Conservation (phyloP, 2,888 invertebrate genomes). For the Cybosia mesomella region DNA sequence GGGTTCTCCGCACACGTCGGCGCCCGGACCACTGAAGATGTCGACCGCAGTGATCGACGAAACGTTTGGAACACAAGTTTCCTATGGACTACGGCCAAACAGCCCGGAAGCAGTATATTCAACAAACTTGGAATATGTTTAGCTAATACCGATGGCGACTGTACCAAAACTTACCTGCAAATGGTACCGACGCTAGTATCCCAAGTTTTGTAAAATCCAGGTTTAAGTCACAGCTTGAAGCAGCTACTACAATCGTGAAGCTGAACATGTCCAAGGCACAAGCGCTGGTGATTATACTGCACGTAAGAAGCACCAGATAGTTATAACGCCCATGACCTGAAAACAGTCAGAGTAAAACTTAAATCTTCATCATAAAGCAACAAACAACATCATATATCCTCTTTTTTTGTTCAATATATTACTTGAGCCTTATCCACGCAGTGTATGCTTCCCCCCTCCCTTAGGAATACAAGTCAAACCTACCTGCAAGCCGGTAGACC, state of each 20-base stretch:
- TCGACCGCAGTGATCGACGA: no score
- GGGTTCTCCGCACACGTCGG: no score
- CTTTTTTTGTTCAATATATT: background rate
- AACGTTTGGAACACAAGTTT: no score
- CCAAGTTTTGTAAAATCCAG: slow-evolving; percentile 64
- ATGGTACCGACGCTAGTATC: slow-evolving; percentile 66
- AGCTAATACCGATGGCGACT: no score
- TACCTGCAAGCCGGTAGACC: no score
- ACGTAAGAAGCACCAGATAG: slow-evolving; percentile 60
- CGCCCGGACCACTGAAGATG: no score
- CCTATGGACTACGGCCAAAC: no score
- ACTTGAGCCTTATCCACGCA: no score
- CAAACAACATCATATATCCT: background rate
- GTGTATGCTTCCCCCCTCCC: no score
- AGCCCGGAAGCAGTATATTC: no score
- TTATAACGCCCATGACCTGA: slow-evolving; percentile 75
- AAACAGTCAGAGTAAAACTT: background rate
- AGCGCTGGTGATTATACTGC: slow-evolving; percentile 64
- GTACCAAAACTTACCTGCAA: slow-evolving; percentile 59
- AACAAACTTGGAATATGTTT: no score
- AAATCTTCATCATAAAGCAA: background rate
- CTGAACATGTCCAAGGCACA: slow-evolving; percentile 72
- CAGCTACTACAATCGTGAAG: slow-evolving; percentile 66
- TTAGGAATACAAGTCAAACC: no score
- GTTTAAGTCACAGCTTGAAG: slow-evolving; percentile 68